Evolutionary conservation across 1,140 invertebrate genomes (phyloP).

Genomic region (Drosophila santomea): DNA sequence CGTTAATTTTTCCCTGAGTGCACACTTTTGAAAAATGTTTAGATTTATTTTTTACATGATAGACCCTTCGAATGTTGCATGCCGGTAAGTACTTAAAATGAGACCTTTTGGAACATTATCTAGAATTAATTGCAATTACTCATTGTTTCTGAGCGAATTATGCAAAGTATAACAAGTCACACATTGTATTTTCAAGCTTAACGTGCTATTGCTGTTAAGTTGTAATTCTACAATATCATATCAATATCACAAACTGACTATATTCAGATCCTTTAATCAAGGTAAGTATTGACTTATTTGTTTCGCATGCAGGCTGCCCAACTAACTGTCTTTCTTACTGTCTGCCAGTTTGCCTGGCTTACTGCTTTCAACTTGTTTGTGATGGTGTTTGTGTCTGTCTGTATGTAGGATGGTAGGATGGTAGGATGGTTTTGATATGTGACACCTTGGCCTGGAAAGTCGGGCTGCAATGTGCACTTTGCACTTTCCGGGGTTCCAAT

Average conservation of each 20-base stretch:
- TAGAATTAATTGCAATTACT: too few relatives aligned
- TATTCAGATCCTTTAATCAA: too few relatives aligned
- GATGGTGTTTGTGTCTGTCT: constrained; percentile 29
- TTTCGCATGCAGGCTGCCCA: not conserved
- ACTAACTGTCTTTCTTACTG: constrained; percentile 5
- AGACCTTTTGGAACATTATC: too few relatives aligned
- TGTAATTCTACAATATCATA: too few relatives aligned
- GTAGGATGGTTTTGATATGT: constrained; percentile 33
- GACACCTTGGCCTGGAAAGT: constrained; percentile 31
- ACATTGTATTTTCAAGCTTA: too few relatives aligned
- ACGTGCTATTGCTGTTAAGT: too few relatives aligned
- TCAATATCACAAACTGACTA: too few relatives aligned
- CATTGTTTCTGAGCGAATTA: too few relatives aligned
- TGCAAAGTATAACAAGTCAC: too few relatives aligned
- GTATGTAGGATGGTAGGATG: not conserved
- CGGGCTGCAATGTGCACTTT: constrained; percentile 7
- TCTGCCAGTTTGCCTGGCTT: constrained; percentile 33
- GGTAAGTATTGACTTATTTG: not conserved
- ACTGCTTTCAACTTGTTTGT: constrained; percentile 27
- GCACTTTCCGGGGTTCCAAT: constrained; percentile 37
- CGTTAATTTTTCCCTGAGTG: too few relatives aligned
- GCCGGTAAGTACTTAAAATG: constrained; percentile 57
- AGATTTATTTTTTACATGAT: not conserved
- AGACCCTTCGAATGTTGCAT: constrained; percentile 48
- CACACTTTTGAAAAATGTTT: too few relatives aligned